Evolutionary conservation across 2,888 invertebrate species (phyloP).

Genomic region (Thymelicus sylvestris): DNA sequence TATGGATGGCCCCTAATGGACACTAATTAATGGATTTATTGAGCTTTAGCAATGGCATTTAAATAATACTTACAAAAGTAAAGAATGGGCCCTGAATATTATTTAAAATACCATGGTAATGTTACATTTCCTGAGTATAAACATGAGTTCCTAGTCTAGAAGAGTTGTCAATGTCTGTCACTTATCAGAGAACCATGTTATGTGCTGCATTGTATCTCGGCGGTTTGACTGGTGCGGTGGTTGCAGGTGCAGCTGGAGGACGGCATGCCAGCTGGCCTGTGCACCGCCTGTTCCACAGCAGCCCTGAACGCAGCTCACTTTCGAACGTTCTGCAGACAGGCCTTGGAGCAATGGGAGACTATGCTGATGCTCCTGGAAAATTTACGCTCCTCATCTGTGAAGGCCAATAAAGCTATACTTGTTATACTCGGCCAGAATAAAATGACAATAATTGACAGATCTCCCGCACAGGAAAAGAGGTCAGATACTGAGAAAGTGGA

Average conservation of each 20-base stretch:
- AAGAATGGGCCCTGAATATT: too few relatives aligned
- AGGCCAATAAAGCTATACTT: conserved; percentile 47
- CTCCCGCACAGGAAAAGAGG: conserved; percentile 27
- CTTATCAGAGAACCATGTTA: too few relatives aligned
- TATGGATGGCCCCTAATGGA: too few relatives aligned
- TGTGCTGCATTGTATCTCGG: conserved; percentile 52
- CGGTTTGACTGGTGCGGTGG: conserved; percentile 69
- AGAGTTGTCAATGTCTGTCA: too few relatives aligned
- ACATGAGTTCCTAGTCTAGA: too few relatives aligned
- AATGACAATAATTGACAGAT: conserved; percentile 52
- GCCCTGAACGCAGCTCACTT: conserved; percentile 65
- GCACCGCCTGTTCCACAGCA: conserved; percentile 60
- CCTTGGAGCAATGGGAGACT: conserved; percentile 59
- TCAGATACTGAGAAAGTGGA: conserved; percentile 23
- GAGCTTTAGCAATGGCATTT: too few relatives aligned
- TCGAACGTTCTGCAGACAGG: conserved; percentile 58
- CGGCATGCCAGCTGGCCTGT: conserved; percentile 67
- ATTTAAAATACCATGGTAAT: too few relatives aligned
- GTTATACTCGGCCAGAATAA: conserved; percentile 54
- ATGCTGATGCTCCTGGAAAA: conserved; percentile 55
- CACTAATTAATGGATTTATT: too few relatives aligned
- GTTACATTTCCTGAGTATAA: too few relatives aligned
- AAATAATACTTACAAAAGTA: too few relatives aligned
- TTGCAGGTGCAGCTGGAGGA: conserved; percentile 71
- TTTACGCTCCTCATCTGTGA: conserved; percentile 46